These are phyloP conservation scores for Digitonthophagus gazella DNA, from an alignment of 2,888 invertebrate species.

Conservation along the genomic window DNA sequence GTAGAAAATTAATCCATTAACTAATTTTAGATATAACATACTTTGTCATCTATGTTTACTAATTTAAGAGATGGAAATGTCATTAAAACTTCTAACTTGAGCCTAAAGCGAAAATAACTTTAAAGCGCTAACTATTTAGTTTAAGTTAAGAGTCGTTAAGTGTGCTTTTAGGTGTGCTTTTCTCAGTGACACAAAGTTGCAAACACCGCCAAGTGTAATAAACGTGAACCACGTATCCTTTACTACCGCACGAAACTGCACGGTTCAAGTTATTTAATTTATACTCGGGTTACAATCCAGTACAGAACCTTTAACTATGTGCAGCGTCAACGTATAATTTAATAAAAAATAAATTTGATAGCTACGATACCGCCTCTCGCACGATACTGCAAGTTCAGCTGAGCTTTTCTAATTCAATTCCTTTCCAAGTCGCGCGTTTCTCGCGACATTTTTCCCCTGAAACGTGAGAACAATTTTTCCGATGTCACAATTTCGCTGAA, in stretches of 20 bases:
- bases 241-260: neutral
- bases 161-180: neutral
- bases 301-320: neutral
- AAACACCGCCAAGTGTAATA: neutral
- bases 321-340: neutral
- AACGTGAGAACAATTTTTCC: neutral
- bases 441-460: neutral
- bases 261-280: neutral
- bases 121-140: neutral
- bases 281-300: neutral
- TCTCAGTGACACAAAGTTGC: neutral
- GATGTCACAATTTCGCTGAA: neutral
- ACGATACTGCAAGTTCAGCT: neutral
- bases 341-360: neutral
- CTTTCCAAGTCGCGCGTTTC: neutral
- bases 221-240: neutral
- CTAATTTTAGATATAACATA: neutral
- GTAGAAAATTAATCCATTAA: no score
- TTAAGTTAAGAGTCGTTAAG: neutral
- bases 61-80: neutral
- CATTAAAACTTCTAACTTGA: neutral
- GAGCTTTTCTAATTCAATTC: neutral
- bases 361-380: neutral
- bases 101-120: neutral
- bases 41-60: no score